Evolutionary conservation across 1,140 invertebrate species (phyloP), one percentile per base, ranked within the genome.

Genomic region (Polypedilum pembai): DNA sequence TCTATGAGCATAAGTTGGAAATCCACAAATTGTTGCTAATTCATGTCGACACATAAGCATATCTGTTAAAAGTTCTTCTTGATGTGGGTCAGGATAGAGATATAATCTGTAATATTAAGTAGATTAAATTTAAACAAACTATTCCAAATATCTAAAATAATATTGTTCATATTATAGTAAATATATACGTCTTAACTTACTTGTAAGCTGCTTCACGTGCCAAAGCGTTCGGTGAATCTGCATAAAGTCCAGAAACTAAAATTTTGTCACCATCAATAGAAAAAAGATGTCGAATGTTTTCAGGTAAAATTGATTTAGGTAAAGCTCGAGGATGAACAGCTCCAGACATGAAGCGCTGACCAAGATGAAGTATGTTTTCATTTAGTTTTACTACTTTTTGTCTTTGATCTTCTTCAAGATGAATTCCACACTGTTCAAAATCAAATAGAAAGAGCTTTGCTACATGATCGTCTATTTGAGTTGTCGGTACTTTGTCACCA

Each of bases 401-500:
- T 74, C 95, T 84, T 77, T 91, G 86, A 3, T 85, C 80, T 77
- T 95, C 91, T n/a, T 89, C 86, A 73, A 99, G 84, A 82, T 98
- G 95, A 77, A 98, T 98, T 7, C 96, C 96, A 84, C 92, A 92
- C 82, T 98, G 95, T 82, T 98, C 95, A 85, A 98, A 98, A 82
- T 99, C 96, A 83, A 96, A 94, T 41, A 97, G 82, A 84, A 98
- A 98, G 74, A 99, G 82, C 78, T 91, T 86, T 1, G 90, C 89
- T 3, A 99, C 91, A 83, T 97, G 91, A 72, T 89, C 80, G 80
- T 99, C 96, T 1, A 93, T 88, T 0, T 87, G 86, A 73, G 87
- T 89, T 7, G 88, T 92, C 56, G 85, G 81, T 17, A 88, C 17
- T 41, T 86, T 82, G 80, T 98, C 95, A 10, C 91, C 92, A 18